Conservation (phyloP, 2,888 invertebrate species). For the Sicus ferrugineus region DNA sequence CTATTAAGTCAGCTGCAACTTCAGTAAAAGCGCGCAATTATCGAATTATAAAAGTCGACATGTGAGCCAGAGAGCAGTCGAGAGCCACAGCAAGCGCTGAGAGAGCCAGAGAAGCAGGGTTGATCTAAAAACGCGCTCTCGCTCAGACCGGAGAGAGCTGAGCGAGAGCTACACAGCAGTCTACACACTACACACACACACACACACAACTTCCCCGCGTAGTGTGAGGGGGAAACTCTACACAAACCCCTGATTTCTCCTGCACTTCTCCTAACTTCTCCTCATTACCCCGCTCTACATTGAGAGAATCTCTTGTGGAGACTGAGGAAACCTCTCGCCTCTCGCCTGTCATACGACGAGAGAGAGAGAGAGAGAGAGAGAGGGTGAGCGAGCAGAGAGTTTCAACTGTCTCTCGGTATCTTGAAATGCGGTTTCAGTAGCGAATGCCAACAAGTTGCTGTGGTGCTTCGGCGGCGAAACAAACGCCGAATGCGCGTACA, state of each 20-base stretch:
- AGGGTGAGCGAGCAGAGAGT: background rate
- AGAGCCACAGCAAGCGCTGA: background rate
- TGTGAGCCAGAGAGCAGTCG: background rate
- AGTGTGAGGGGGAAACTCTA: background rate
- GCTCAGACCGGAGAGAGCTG: background rate
- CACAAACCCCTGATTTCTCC: slow-evolving; percentile 22
- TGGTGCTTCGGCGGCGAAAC: slow-evolving; percentile 6
- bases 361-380: too few species aligned
- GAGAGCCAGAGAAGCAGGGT: background rate
- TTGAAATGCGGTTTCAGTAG: slow-evolving; percentile 13
- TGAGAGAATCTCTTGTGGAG: background rate
- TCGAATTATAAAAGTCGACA: slow-evolving; percentile 19
- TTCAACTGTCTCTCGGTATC: background rate
- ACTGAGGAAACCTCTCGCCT: too few species aligned
- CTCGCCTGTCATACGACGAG: too few species aligned
- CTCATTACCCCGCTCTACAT: slow-evolving; percentile 12
- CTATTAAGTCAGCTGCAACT: slow-evolving; percentile 18
- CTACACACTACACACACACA: background rate
- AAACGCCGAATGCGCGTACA: background rate
- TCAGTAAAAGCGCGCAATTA: slow-evolving; percentile 19
- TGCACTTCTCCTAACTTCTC: slow-evolving; percentile 10
- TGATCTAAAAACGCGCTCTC: background rate
- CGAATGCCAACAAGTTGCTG: slow-evolving; percentile 12
- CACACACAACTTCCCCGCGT: too few species aligned
- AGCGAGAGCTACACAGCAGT: background rate